These are phyloP conservation scores for Pipistrellus kuhlii DNA, from an alignment of 2,797 vertebrate genomes.

Conservation along the genomic window DNA sequence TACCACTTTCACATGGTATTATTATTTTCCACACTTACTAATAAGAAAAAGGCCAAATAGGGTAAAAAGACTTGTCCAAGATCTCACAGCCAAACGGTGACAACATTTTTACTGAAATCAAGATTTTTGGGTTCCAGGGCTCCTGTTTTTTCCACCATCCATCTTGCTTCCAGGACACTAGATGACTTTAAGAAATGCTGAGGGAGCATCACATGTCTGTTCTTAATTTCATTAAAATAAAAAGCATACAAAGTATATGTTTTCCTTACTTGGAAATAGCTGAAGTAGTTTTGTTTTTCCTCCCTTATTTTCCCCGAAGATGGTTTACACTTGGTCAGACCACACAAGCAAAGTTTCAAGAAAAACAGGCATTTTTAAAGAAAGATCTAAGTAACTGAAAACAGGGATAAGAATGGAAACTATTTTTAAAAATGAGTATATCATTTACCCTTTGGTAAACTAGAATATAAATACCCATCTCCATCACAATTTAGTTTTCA, in stretches of 20 bases:
- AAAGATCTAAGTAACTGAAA: constrained; percentile 57
- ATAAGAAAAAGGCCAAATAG: neutral
- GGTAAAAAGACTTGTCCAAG: neutral
- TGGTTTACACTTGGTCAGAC: constrained; percentile 53
- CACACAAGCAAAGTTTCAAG: constrained; percentile 51
- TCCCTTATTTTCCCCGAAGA: neutral
- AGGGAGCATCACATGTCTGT: neutral
- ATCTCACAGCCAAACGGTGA: neutral
- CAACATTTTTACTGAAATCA: neutral
- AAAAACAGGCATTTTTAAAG: constrained; percentile 60
- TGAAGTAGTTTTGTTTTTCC: constrained; percentile 57
- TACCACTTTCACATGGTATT: neutral
- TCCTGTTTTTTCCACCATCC: neutral
- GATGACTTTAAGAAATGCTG: neutral
- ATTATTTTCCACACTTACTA: neutral
- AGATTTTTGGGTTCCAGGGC: neutral
- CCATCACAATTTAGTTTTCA: neutral
- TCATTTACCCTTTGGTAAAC: constrained; percentile 12
- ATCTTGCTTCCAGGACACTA: no score
- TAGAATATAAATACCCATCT: neutral
- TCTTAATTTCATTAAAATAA: constrained; percentile 61
- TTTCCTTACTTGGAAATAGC: constrained; percentile 61
- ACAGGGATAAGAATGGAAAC: constrained; percentile 51
- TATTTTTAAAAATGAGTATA: constrained; percentile 51
- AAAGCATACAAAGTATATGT: neutral